Base-by-base conservation (phyloP, 92 coral and sea anemone genomes). In the Anthopleura xanthogrammica region DNA sequence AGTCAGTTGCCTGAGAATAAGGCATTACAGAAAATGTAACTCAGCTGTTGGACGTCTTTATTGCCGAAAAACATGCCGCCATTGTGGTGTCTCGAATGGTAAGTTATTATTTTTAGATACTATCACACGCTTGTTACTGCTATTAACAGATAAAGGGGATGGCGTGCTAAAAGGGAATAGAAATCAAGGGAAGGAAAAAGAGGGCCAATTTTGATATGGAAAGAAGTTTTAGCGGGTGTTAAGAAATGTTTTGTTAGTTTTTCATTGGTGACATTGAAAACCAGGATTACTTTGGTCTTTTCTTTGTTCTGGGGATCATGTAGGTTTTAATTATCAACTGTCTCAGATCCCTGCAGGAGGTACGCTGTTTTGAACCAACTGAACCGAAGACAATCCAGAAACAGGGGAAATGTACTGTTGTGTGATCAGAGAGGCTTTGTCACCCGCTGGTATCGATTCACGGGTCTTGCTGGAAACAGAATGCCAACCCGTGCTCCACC, bases 391-490 rank as follows among this genome's bases (percentile, higher is more conserved):
- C 10, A 23, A 12, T 14, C 70, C 11, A 7, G 7, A 20, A 29
- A 29, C 36, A 5, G 39, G 12, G 70, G 70, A 72, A 64, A 62
- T 16, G 29, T 60, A 16, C 40, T 40, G 54, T 2, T 16, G 56
- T 81, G 84, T 70, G 84, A 81, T 77, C 48, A 70, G 52, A 70
- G 23, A 12, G 66, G 24, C 7, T 58, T 68, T 43, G 60, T 1
- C 43, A 70, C 54, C 16, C 16, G 29, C 11, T 81, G 84, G 84
- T 81, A 81, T 54, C 84, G 84, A 16, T 81, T 81, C 50, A 1
- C 1, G 9, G 84, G 84, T 46, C 42, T 20, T 5, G 84, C 84
- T 14, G 84, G 84, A 8, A 23, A 10, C 56, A 43, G 46, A 20
- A 68, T 81, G 66, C 39, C 77, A 46, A 81, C 24, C 64, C 10